A percentile compares a stretch with the other conserved stretches of the same genome.
phyloP scores from a whole-genome alignment of 2,797 vertebrate genomes.

The Tokudaia muenninki region DNA sequence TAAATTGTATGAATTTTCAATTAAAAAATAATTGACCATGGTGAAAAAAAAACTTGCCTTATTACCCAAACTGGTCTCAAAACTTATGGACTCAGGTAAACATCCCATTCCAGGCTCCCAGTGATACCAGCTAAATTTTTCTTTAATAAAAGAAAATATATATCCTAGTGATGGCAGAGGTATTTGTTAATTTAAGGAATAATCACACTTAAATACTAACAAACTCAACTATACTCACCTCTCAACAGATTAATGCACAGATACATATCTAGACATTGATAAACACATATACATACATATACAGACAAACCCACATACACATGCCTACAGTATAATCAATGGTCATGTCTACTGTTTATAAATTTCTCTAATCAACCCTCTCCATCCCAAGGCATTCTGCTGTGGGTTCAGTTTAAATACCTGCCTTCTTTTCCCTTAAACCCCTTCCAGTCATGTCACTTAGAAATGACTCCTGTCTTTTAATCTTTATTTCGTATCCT shows the following conservation, averaged over 20 bases:
- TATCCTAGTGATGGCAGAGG: neutral
- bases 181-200: neutral
- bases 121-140: neutral
- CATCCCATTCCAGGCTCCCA: neutral
- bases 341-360: neutral
- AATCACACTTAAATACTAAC: conserved; percentile 32
- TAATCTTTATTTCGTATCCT: neutral
- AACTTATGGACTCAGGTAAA: neutral
- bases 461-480: neutral
- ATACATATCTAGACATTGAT: neutral
- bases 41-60: neutral
- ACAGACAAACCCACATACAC: neutral
- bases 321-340: neutral
- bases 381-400: neutral
- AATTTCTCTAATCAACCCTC: neutral
- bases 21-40: neutral
- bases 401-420: neutral
- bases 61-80: neutral
- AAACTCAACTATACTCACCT: neutral
- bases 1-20: neutral
- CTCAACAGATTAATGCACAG: no score
- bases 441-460: neutral
- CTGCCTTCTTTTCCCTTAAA: neutral
- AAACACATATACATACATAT: neutral
- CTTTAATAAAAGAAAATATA: conserved; percentile 43